A percentile compares a stretch with the other conserved stretches of the same genome.
These are phyloP conservation scores for Ophioderma brevispina DNA, from an alignment of 35 echinoderm and acorn worm genomes.

Conservation along the genomic window DNA sequence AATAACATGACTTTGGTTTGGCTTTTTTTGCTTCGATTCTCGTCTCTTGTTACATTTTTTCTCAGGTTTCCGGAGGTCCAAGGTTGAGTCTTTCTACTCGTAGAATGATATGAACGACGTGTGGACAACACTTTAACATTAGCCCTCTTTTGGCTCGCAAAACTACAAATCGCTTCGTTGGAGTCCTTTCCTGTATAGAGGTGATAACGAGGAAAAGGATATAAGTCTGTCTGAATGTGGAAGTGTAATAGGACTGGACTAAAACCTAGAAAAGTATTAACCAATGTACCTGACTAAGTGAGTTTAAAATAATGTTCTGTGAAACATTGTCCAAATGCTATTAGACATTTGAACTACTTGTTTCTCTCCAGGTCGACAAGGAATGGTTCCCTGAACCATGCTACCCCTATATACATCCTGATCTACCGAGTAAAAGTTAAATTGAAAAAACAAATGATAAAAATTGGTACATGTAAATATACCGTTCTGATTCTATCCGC, in stretches of 20 bases:
- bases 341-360: too few relatives aligned
- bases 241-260: neutral
- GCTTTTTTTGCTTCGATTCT: neutral
- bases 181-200: constrained; percentile 75
- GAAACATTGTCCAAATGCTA: neutral
- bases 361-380: too few relatives aligned
- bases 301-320: neutral
- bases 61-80: constrained; percentile 83
- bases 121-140: constrained; percentile 92
- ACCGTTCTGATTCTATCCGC: too few relatives aligned
- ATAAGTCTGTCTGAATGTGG: too few relatives aligned
- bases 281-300: neutral
- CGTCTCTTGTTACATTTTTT: constrained; percentile 66
- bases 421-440: too few relatives aligned
- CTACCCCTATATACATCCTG: too few relatives aligned
- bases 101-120: constrained; percentile 98
- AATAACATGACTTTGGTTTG: neutral
- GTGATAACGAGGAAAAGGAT: too few relatives aligned
- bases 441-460: too few relatives aligned
- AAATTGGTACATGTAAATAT: too few relatives aligned
- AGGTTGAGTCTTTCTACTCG: constrained; percentile 91
- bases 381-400: too few relatives aligned
- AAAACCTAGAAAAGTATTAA: neutral
- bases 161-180: constrained; percentile 87
- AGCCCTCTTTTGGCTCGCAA: constrained; percentile 92